Evolutionary conservation across 2,113 vertebrate genomes (phyloP).

Genomic region (Semicossyphus pulcher): DNA sequence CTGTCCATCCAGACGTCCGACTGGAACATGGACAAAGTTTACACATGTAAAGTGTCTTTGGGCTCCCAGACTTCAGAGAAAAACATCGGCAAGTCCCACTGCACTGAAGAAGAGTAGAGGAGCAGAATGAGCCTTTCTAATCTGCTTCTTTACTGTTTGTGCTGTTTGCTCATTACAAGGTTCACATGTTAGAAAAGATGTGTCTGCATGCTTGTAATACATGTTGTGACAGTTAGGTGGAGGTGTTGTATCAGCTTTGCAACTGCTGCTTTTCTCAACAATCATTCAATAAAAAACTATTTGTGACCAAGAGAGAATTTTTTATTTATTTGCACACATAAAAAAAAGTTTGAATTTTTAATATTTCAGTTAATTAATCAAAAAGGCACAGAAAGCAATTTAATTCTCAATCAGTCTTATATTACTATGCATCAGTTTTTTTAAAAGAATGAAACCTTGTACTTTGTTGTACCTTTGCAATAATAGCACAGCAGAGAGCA

Average conservation of each 20-base stretch:
- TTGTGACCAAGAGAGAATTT: too few species aligned
- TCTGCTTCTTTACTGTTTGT: conserved; percentile 15
- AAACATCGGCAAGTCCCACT: conserved; percentile 54
- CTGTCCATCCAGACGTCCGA: conserved; percentile 63
- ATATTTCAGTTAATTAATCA: too few species aligned
- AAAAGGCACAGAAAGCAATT: too few species aligned
- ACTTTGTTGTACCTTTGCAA: too few species aligned
- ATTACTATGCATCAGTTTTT: too few species aligned
- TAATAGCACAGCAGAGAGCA: too few species aligned
- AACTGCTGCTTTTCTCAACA: not conserved
- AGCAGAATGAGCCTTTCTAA: conserved; percentile 4
- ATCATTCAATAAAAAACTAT: conserved; percentile 12
- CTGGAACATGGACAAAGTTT: conserved; percentile 62
- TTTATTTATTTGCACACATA: not conserved
- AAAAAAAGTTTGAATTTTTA: not conserved
- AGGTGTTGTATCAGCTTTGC: conserved; percentile 30
- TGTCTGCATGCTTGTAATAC: conserved; percentile 9
- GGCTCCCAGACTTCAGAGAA: conserved; percentile 55
- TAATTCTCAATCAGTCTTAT: too few species aligned
- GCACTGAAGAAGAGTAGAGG: conserved; percentile 24
- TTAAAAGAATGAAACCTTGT: too few species aligned
- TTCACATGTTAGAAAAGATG: conserved; percentile 15
- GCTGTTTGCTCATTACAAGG: not conserved
- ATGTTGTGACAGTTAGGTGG: conserved; percentile 2
- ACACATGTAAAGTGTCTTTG: conserved; percentile 64